These are phyloP conservation scores for Rhinoraja longicauda DNA, from an alignment of 2,797 vertebrate genomes.

Conservation along the genomic window DNA sequence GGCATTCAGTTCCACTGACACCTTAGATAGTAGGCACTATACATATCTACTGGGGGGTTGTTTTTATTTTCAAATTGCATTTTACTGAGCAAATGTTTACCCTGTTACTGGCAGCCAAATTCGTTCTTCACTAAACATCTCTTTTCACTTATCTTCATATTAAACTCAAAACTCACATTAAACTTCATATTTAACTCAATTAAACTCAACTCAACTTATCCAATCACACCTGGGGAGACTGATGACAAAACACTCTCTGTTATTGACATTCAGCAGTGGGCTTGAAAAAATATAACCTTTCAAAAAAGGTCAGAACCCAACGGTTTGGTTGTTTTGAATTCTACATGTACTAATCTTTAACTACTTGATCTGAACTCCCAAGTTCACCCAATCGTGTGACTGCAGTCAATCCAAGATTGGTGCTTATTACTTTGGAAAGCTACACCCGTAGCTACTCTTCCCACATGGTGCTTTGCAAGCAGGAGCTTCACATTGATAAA, in stretches of 20 bases:
- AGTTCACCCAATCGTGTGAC: not conserved
- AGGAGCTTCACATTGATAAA: not conserved
- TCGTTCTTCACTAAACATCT: slow-evolving; percentile 41
- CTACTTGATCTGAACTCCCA: not conserved
- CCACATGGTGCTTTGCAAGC: not conserved
- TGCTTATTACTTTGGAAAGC: not conserved
- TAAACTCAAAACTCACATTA: too few species aligned
- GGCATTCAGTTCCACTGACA: too few species aligned
- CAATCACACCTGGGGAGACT: not conserved
- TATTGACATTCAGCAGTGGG: not conserved
- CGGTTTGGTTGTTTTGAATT: not conserved
- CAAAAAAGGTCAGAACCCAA: not conserved
- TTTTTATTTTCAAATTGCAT: not conserved
- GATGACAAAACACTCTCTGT: not conserved
- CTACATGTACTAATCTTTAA: not conserved
- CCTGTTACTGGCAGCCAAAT: slow-evolving; percentile 55
- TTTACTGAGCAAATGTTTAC: slow-evolving; percentile 38
- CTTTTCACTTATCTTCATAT: not conserved
- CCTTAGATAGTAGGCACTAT: not conserved
- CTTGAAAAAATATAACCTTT: not conserved
- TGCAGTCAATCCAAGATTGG: not conserved
- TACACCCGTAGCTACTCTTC: not conserved
- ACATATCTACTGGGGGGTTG: not conserved
- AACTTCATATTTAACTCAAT: not conserved
- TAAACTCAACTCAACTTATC: too few species aligned